A percentile compares a stretch with the other conserved stretches of the same genome.
Evolutionary conservation across 2,113 vertebrate species (phyloP).

Genomic region (Semnornis frantzii): DNA sequence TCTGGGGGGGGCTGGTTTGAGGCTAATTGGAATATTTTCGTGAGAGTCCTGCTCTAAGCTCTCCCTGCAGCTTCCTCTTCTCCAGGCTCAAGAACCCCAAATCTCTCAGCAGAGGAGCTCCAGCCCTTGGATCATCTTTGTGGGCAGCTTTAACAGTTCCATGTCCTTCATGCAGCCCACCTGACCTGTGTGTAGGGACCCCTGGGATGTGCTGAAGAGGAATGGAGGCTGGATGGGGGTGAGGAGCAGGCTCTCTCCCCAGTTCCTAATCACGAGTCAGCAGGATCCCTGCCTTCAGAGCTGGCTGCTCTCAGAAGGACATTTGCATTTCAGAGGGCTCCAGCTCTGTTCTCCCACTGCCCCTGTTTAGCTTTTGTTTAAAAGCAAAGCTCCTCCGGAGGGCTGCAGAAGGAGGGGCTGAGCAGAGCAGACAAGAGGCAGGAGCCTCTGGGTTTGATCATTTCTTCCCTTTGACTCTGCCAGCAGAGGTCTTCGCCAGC

Average conservation of each 20-base stretch:
- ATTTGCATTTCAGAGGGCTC: slow-evolving; percentile 64
- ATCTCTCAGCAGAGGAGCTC: too few species aligned
- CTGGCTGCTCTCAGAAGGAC: not conserved
- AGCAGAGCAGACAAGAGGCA: slow-evolving; percentile 1
- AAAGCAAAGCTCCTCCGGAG: not conserved
- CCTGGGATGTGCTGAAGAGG: not conserved
- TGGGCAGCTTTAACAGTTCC: too few species aligned
- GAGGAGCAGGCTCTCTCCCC: not conserved
- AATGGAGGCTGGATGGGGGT: not conserved
- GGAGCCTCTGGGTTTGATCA: slow-evolving; percentile 28
- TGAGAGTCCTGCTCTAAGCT: too few species aligned
- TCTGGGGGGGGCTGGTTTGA: too few species aligned
- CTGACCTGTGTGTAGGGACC: rapidly evolving
- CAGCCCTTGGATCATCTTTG: too few species aligned
- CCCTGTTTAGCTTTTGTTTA: slow-evolving; percentile 45
- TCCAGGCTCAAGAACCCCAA: too few species aligned
- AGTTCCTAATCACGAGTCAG: not conserved
- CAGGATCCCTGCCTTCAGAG: slow-evolving; percentile 11
- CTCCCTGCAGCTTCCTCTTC: too few species aligned
- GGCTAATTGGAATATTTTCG: too few species aligned
- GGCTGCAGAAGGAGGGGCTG: not conserved
- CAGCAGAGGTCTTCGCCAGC: not conserved
- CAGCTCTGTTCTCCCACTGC: slow-evolving; percentile 4
- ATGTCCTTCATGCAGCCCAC: rapidly evolving
- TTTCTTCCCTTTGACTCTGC: not conserved